These are phyloP conservation scores for Cuculus canorus DNA, from an alignment of 2,797 vertebrate genomes.

Conservation along the genomic window DNA sequence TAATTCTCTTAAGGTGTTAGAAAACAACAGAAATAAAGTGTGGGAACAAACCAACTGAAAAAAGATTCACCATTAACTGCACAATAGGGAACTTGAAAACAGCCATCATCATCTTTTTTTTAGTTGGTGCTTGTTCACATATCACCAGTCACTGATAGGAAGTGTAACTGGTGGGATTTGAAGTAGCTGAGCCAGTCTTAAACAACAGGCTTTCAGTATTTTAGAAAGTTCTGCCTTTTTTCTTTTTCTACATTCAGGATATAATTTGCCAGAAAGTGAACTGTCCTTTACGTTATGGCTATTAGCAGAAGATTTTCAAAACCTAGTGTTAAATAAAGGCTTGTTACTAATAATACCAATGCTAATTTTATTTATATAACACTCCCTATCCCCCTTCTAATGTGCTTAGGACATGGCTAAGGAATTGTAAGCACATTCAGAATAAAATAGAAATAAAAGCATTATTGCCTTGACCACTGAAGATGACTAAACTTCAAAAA, in stretches of 20 bases:
- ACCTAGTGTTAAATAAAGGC: neutral
- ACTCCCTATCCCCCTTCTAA: neutral
- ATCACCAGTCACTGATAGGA: neutral
- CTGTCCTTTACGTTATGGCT: neutral
- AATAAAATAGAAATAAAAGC: neutral
- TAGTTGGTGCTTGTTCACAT: neutral
- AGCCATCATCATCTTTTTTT: neutral
- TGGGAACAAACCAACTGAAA: neutral
- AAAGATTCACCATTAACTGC: neutral
- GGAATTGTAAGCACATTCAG: neutral
- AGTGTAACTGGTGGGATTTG: neutral
- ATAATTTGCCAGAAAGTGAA: neutral
- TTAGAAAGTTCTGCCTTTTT: neutral
- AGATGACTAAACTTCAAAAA: neutral
- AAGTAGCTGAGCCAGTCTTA: neutral
- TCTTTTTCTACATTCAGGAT: neutral
- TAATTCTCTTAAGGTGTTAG: neutral
- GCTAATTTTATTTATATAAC: neutral
- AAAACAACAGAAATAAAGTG: neutral
- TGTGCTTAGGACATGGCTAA: neutral
- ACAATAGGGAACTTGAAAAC: neutral
- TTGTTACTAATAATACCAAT: neutral
- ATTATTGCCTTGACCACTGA: neutral
- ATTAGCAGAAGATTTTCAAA: neutral
- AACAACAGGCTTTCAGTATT: neutral